These are phyloP conservation scores for Mycalesis mineus DNA, from an alignment of 2,888 invertebrate species.

Conservation along the genomic window DNA sequence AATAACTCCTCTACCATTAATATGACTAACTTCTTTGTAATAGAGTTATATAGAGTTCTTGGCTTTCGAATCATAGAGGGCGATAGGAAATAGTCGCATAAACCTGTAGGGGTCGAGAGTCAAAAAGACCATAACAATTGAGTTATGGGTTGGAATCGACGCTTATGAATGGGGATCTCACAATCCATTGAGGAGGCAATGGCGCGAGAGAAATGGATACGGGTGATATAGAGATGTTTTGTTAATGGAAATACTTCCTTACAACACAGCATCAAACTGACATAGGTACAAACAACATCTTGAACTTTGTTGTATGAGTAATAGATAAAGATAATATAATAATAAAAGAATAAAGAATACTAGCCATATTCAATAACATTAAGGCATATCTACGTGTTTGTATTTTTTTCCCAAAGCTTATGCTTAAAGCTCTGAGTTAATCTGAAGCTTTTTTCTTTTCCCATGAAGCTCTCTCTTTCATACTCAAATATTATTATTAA, in stretches of 20 bases:
- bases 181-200: conserved; percentile 32
- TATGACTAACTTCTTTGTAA: not conserved
- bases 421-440: no score
- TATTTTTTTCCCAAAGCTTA: no score
- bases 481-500: no score
- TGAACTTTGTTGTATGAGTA: no score
- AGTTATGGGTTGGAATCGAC: conserved; percentile 25
- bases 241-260: conserved; percentile 5
- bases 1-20: no score
- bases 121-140: conserved; percentile 27
- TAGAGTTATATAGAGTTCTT: not conserved
- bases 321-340: no score
- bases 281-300: no score
- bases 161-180: conserved; percentile 28
- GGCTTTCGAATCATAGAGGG: not conserved
- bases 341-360: no score
- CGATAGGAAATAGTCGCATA: not conserved
- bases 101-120: conserved; percentile 16
- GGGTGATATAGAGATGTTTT: conserved; percentile 19
- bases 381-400: no score
- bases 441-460: no score
- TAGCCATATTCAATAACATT: no score
- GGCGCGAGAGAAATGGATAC: conserved; percentile 15
- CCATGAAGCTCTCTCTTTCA: no score
- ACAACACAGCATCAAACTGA: not conserved